Evolutionary conservation across 2,888 invertebrate species (phyloP), one percentile per base, ranked within the genome.

Genomic region (Margaritifera margaritifera): DNA sequence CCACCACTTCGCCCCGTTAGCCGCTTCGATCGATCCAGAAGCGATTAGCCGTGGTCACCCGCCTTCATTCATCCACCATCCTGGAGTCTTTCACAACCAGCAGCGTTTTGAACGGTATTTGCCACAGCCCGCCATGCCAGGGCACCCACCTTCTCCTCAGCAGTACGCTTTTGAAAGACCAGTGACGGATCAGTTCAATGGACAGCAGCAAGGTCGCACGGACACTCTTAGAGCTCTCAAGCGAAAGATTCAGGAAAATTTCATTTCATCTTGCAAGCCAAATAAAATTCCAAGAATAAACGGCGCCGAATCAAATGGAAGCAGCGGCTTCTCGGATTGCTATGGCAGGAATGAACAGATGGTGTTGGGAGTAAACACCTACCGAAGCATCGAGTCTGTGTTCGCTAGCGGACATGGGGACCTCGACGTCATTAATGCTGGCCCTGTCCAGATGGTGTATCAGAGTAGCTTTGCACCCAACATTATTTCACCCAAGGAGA

Each of bases 141-240:
- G 55, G 54, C 71, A 63, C 55, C 58, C 58, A 50, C 75, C 52
- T 50, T 68, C 67, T n/a, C 60, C 68, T 20, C 60, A 69, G 54
- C 68, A 62, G 20, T 58, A 68, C 31, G 69, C 72, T 52, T 77
- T 68, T 54, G 64, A 66, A 22, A 59, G 67, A 15, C 20, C 68
- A 19, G 58, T 53, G 25, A 42, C 65, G 56, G 64, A 66, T 51
- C 71, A 74, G 53, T 20, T 54, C 58, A 19, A 24, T 51, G 55
- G 55, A 56, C 61, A 67, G 52, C 67, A 71, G n/a, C 78, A 77
- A 54, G 82, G 78, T 22, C 85, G 84, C 58, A 79, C 83, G 18
- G 81, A 83, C 64, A 82, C 81, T 24, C 79, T 86, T 50, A 80
- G 82, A 68, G 83, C 84, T 62, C 74, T 86, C 59, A 86, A 86